A percentile compares a stretch with the other conserved stretches of the same genome.
Conservation (phyloP, 2,113 vertebrate species). For the Podiceps cristatus region DNA sequence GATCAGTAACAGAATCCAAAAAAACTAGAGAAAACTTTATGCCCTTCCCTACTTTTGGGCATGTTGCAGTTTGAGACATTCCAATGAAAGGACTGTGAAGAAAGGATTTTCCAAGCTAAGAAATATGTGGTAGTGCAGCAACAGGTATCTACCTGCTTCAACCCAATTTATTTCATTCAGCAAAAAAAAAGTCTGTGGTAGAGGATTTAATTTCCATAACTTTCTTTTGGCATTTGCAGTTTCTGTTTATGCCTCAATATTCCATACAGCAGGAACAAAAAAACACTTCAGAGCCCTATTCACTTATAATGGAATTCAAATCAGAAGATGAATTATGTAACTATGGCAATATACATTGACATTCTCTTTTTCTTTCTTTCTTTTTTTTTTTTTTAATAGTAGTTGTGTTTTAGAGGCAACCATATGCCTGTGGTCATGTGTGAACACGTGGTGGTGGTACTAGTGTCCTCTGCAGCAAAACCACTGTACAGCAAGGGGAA, state of each 20-base stretch:
- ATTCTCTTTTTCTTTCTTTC: neutral
- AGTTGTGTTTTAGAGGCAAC: neutral
- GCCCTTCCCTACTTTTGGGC: neutral
- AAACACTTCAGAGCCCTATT: neutral
- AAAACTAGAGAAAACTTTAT: neutral
- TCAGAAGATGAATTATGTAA: neutral
- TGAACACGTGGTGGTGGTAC: neutral
- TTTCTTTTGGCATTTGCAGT: neutral
- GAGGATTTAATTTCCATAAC: neutral
- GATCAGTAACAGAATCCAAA: neutral
- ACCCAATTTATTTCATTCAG: neutral
- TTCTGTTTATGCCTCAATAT: neutral
- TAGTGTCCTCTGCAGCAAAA: neutral
- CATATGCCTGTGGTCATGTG: accelerated
- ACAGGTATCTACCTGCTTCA: neutral
- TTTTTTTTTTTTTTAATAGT: neutral
- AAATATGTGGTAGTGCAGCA: accelerated
- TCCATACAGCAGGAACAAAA: neutral
- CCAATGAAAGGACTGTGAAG: neutral
- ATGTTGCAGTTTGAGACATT: neutral
- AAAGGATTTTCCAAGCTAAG: neutral
- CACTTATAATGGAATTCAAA: neutral
- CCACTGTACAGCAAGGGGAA: neutral
- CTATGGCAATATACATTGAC: neutral
- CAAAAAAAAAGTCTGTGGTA: neutral